A percentile compares a stretch with the other conserved stretches of the same genome.
Conservation (phyloP, 1,140 invertebrate species). For the Aradophagus sp. region DNA sequence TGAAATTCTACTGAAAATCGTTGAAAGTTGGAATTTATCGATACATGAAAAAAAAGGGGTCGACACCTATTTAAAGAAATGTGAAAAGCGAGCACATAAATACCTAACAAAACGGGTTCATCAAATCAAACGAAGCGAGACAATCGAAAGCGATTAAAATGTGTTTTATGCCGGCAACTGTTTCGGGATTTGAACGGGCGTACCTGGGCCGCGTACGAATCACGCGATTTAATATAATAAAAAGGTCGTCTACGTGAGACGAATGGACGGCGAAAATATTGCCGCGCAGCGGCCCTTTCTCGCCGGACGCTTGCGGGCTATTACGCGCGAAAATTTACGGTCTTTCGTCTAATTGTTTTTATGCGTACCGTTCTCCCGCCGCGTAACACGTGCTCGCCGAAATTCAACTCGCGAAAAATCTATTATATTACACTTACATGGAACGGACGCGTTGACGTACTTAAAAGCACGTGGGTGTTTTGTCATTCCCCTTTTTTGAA, state of each 20-base stretch:
- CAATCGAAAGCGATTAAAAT: conserved; percentile 23
- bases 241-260: conserved; percentile 31
- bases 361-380: conserved; percentile 28
- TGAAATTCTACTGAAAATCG: too few relatives aligned
- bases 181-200: too few relatives aligned
- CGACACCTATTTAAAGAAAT: too few relatives aligned
- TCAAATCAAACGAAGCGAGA: too few relatives aligned
- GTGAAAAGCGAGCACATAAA: too few relatives aligned
- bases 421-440: conserved; percentile 48
- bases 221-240: conserved; percentile 32
- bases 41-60: too few relatives aligned
- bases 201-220: conserved; percentile 6
- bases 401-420: conserved; percentile 41
- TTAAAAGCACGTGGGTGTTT: too few relatives aligned
- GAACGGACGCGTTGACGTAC: too few relatives aligned
- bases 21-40: too few relatives aligned
- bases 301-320: conserved; percentile 4
- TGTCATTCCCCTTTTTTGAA: too few relatives aligned
- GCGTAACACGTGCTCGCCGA: conserved; percentile 43
- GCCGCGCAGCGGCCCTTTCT: conserved; percentile 5
- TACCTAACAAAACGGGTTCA: too few relatives aligned
- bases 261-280: conserved; percentile 43
- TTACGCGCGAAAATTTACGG: conserved; percentile 43
- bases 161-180: too few relatives aligned
- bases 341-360: conserved; percentile 51